Evolutionary conservation across 2,797 vertebrate genomes (phyloP).

Genomic region (Sylvilagus floridanus): DNA sequence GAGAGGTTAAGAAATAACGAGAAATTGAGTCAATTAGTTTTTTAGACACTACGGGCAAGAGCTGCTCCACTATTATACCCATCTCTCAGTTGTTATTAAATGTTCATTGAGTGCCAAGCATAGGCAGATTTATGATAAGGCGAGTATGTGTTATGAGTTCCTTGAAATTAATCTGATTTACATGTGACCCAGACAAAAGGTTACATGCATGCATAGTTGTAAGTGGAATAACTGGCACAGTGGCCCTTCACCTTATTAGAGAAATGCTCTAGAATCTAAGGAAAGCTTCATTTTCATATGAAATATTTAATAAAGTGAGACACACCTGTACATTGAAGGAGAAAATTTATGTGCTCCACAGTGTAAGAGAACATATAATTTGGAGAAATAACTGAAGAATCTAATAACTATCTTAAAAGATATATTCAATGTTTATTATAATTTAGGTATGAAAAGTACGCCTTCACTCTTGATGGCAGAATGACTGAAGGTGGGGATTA

Average conservation of each 20-base stretch:
- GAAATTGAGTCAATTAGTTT: slow-evolving; percentile 42
- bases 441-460: background rate
- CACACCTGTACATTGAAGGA: background rate
- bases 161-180: background rate
- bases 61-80: background rate
- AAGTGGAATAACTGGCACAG: background rate
- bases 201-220: background rate
- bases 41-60: slow-evolving; percentile 9
- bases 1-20: slow-evolving; percentile 63
- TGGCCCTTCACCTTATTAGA: background rate
- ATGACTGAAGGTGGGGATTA: background rate
- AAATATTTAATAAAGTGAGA: slow-evolving; percentile 32
- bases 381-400: background rate
- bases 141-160: background rate
- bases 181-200: background rate
- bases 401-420: slow-evolving; percentile 8
- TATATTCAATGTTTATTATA: background rate
- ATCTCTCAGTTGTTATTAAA: slow-evolving; percentile 35
- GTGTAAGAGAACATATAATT: background rate
- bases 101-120: background rate
- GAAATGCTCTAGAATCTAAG: background rate
- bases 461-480: background rate
- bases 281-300: slow-evolving; percentile 1
- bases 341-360: background rate
- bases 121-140: slow-evolving; percentile 11